phyloP scores from a whole-genome alignment of 2,113 vertebrate species.

The Trachemys scripta region DNA sequence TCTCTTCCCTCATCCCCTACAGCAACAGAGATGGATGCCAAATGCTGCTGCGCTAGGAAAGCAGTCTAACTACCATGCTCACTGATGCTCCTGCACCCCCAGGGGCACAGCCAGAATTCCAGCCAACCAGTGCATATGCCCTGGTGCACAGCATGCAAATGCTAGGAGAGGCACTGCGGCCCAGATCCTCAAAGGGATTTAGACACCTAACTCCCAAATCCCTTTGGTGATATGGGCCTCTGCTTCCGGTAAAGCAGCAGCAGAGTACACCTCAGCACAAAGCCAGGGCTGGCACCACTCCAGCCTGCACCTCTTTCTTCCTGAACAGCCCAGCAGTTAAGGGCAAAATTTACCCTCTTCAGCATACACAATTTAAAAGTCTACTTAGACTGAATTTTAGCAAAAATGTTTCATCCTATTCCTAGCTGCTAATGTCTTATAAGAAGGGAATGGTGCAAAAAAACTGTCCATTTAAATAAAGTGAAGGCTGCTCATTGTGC shows the following conservation, averaged over 20 bases:
- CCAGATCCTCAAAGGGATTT: background rate
- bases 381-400: rapidly evolving
- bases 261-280: rapidly evolving
- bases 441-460: background rate
- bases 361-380: background rate
- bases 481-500: background rate
- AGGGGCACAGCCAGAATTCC: rapidly evolving
- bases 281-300: background rate
- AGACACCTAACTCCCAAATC: background rate
- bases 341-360: background rate
- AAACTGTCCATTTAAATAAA: background rate
- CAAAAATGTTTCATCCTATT: background rate
- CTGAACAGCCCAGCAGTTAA: background rate
- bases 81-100: background rate
- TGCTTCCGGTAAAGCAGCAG: background rate
- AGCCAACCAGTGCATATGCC: background rate
- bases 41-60: background rate
- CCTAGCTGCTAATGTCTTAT: background rate
- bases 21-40: background rate
- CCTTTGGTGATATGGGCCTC: background rate
- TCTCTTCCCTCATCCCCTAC: background rate
- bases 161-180: rapidly evolving
- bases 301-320: background rate
- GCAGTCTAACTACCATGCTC: rapidly evolving
- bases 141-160: background rate